Conservation (phyloP, 2,797 vertebrate genomes). For the Florisuga fusca region DNA sequence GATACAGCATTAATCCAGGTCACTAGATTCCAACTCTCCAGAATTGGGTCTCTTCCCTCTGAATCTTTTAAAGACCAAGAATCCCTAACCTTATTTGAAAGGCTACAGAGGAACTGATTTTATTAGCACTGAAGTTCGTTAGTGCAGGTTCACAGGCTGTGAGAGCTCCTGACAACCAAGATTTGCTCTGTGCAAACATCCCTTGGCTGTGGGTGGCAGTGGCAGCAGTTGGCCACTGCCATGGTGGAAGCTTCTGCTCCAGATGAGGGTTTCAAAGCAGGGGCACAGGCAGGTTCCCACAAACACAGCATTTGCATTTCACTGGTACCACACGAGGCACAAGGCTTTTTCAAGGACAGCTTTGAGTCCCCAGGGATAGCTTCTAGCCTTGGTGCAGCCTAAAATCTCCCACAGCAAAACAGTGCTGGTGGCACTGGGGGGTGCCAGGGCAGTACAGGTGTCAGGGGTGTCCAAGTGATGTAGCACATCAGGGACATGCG, state of each 20-base stretch:
- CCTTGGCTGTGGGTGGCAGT: not conserved
- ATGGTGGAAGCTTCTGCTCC: not conserved
- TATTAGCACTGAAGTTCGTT: conserved; percentile 8
- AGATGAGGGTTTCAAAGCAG: not conserved
- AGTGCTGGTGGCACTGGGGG: not conserved
- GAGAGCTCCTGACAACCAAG: not conserved
- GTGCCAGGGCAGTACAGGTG: not conserved
- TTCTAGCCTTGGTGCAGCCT: not conserved
- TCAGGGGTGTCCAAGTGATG: not conserved
- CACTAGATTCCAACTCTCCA: not conserved
- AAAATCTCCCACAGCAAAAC: not conserved
- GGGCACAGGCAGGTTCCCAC: not conserved
- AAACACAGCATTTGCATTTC: not conserved
- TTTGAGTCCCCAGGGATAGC: not conserved
- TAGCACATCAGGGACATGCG: not conserved
- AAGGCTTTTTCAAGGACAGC: not conserved
- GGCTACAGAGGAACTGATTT: conserved; percentile 8
- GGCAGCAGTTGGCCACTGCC: not conserved
- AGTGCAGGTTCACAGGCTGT: not conserved
- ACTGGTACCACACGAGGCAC: not conserved
- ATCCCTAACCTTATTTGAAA: conserved; percentile 12
- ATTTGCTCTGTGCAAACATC: not conserved
- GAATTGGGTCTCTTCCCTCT: not conserved
- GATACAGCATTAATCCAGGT: conserved; percentile 11
- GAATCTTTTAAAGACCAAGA: not conserved